Conservation (phyloP, 2,113 vertebrate species). For the Galbula dea region DNA sequence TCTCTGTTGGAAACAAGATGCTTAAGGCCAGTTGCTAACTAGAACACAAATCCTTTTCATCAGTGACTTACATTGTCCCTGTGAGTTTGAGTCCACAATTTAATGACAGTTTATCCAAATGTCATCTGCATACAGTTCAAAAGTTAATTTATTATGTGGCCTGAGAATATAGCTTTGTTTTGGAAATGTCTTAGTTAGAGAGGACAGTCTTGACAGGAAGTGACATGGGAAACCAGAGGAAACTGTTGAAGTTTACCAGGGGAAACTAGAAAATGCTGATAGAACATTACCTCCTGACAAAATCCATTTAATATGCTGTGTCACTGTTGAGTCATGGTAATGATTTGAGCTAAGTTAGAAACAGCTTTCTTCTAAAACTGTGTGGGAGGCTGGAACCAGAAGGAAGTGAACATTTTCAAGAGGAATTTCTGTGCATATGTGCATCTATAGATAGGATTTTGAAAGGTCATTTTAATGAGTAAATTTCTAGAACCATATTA, state of each 20-base stretch:
- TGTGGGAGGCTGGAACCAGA: background rate
- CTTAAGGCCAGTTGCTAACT: background rate
- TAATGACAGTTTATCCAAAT: background rate
- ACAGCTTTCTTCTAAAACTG: background rate
- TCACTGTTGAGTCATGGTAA: background rate
- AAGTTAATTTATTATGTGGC: background rate
- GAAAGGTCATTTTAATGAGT: background rate
- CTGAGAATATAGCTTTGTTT: background rate
- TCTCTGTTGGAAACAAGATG: background rate
- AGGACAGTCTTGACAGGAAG: background rate
- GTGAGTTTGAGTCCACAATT: background rate
- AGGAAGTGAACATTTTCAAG: background rate
- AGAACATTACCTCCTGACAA: background rate
- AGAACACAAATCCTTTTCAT: background rate
- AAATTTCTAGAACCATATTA: background rate
- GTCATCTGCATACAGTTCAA: background rate
- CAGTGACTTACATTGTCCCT: background rate
- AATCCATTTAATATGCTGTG: background rate
- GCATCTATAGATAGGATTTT: background rate
- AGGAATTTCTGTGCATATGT: background rate
- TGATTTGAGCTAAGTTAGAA: background rate
- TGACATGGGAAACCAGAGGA: background rate
- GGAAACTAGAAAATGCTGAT: background rate
- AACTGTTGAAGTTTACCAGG: background rate
- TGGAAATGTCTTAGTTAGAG: background rate